These are phyloP conservation scores for Tupaia chinensis DNA, from an alignment of 2,113 vertebrate species.

Conservation along the genomic window DNA sequence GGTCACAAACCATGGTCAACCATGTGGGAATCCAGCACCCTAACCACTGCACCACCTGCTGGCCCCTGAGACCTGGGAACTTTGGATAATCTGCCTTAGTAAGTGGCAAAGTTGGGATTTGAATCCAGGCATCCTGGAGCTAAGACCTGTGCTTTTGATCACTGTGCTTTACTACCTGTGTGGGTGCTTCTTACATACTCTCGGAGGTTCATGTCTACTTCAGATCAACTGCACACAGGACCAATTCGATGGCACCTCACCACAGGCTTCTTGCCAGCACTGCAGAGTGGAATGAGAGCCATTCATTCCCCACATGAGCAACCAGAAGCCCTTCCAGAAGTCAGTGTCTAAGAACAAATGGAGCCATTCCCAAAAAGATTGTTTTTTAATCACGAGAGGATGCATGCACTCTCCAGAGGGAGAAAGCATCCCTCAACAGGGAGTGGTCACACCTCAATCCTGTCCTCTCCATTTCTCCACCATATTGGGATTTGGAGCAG, in stretches of 20 bases:
- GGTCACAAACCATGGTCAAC: too few relatives aligned
- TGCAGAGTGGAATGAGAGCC: fast-evolving
- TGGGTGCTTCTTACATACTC: too few relatives aligned
- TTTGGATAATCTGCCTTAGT: neutral
- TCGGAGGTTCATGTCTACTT: fast-evolving
- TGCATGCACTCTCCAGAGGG: too few relatives aligned
- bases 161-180: neutral
- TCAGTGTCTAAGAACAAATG: neutral
- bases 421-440: too few relatives aligned
- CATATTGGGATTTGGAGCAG: too few relatives aligned
- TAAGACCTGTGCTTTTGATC: neutral
- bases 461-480: too few relatives aligned
- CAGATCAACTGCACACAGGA: neutral
- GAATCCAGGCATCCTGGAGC: neutral
- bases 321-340: neutral
- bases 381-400: too few relatives aligned
- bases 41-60: too few relatives aligned
- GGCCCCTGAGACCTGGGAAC: neutral
- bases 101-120: neutral
- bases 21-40: too few relatives aligned
- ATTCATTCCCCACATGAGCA: neutral
- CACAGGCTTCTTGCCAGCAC: neutral
- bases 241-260: neutral
- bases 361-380: neutral
- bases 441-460: too few relatives aligned